Evolutionary conservation across 92 coral and sea anemone species (phyloP).

Genomic region (Actinernus sp.): DNA sequence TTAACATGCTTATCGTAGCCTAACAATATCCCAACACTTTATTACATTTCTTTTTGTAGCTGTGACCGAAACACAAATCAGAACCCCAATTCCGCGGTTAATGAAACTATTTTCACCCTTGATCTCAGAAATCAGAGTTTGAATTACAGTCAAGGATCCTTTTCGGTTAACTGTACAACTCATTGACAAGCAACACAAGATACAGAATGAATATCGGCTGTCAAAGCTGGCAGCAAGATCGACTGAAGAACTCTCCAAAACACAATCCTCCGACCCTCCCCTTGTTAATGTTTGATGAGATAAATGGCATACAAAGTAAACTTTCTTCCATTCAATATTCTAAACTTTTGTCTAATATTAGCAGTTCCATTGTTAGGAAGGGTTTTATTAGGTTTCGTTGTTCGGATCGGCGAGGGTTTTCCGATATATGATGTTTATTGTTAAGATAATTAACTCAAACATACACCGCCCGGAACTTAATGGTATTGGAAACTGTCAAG

Average conservation of each 20-base stretch:
- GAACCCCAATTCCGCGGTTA: too few species aligned
- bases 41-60: slow-evolving; percentile 3
- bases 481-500: slow-evolving; percentile 12
- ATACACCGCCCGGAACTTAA: slow-evolving; percentile 27
- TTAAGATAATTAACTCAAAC: slow-evolving; percentile 6
- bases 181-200: too few species aligned
- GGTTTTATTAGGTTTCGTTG: slow-evolving; percentile 27
- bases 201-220: too few species aligned
- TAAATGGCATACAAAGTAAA: neutral
- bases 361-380: neutral
- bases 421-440: slow-evolving; percentile 14
- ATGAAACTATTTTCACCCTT: too few species aligned
- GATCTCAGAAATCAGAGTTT: too few species aligned
- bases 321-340: neutral
- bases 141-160: too few species aligned
- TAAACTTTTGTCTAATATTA: neutral
- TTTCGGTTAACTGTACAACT: too few species aligned
- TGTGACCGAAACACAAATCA: too few species aligned
- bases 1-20: neutral
- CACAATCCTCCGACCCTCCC: neutral
- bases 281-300: neutral
- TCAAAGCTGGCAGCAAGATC: too few species aligned
- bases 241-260: too few species aligned
- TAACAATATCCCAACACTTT: slow-evolving; percentile 5
- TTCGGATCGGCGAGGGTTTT: neutral